Evolutionary conservation across 2,888 invertebrate genomes (phyloP), one percentile per base, ranked within the genome.

Genomic region (Orgyia antiqua): DNA sequence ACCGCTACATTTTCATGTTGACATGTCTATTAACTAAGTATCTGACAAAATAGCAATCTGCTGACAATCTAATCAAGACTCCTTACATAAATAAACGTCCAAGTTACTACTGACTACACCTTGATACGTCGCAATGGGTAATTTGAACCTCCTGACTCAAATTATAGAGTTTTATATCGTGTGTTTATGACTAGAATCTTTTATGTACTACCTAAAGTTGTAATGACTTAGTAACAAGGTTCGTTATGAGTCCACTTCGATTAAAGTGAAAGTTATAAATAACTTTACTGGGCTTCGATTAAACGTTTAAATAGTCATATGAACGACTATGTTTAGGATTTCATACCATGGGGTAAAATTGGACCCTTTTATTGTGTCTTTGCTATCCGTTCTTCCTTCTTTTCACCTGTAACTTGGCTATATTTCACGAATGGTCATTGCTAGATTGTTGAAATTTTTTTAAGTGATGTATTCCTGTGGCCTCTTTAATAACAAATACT

Each of bases 211-310:
- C 58, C 58, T 58, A 39, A 20, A 41, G 53, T 42, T 48, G 56
- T 68, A 67, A 66, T 67, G 53, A 46, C 39, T 38, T 42, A 50
- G 55, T 58, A 68, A 64, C 52, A 58, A 58, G 57, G 42, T 48
- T 39, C 49, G 39, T 58, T 51, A 60, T 51, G 50, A 56, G 47
- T 62, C 52, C 51, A 51, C 40, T 63, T 58, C 67, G 62, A 68
- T 67, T 64, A 62, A 60, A 53, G 47, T 45, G 44, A 57, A 53
- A 51, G 61, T 62, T 48, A 68, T 60, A 60, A 65, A 68, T 61
- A 54, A 45, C 31, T 11, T 40, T 35, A 39, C 44, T 58, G 51
- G 52, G 50, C 56, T 51, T 48, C 53, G 45, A 63, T 63, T 57
- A 51, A 32, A 45, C 49, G 33, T 55, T 54, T 42, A 45, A 45